Evolutionary conservation across 2,113 vertebrate genomes (phyloP), one percentile per base, ranked within the genome.

Genomic region (Galeopterus variegatus): DNA sequence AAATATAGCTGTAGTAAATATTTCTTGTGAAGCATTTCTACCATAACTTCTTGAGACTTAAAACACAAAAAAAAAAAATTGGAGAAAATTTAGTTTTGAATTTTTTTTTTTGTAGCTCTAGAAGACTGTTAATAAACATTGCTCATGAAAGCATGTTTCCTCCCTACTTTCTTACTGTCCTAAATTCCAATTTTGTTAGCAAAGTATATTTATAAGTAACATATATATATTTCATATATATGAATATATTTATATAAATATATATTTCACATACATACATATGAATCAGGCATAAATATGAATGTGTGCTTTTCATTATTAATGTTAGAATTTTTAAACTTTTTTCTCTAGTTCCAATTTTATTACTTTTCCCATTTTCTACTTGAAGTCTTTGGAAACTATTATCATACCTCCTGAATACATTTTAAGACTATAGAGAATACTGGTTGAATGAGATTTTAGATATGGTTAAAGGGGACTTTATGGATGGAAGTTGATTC

Each of bases 1-100:
- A 84, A 75, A 85, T 24, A 86, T 18, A 50, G 14, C 4, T 60
- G 36, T 48, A 64, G 33, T 28, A 15, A 93, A 3, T 92, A 60
- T 73, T 86, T 88, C 41, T 84, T 94, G 14, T 11, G 23, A 89
- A 92, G 6, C n/a, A 75, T 75, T 95, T 90, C 76, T 93, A 26
- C 48, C 64, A 31, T 75, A 83, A 70, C 15, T 64, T 88, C 26
- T 33, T 80, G 45, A 89, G 31, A 88, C 72, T 83, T 92, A 75
- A 62, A 88, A 92, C 58, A 84, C 36, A 90, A 1, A 79, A 60
- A 1, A 79, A 60, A 86, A 80, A 88, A 15, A 36, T 36, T 62
- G 90, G n/a, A 79, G 41, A 79, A 77, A 82, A 54, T 88, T 12
- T 12, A 95, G 45, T 45, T 90, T 91, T 60, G 19, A 5, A 5